Base-by-base conservation (phyloP, 2,797 vertebrate genomes). In the Thalassophryne amazonica region DNA sequence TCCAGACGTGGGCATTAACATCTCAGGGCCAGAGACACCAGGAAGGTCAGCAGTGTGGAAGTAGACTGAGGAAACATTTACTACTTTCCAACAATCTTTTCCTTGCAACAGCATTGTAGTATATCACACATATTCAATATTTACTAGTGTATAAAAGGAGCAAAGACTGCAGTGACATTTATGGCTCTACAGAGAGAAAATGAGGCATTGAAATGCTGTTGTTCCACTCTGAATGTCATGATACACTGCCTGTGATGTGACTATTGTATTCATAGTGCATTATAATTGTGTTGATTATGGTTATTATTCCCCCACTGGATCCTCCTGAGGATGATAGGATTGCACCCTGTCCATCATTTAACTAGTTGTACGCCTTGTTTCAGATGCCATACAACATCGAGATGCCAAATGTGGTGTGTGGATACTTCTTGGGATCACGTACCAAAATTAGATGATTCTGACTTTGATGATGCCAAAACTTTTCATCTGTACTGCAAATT, bases 1-100 rank as follows among this genome's bases (percentile, higher is more conserved):
- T 79, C 80, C 82, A 85, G 74, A 73, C 74, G 57, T 17, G 8
- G 42, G 23, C 76, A 84, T 86, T 82, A 83, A 81, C 81, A 76
- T 86, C 75, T 77, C 68, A 50, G 68, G 65, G 51, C 60, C 67
- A 63, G 72, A 85, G 73, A 81, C 75, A 78, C 40, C 6, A 7
- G 68, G 69, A 83, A 87, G 83, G 81, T 87, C 80, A 81, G 54
- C 7, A 2, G 47, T 62, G 54, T 41, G 39, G 72, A 64, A 58
- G 54, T 40, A 27, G 28, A 51, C 32, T 0, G 29, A 49, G 57
- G 64, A 74, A 78, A 81, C 77, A 81, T 86, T 78, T 74, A 80
- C 70, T 73, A 37, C 69, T 38, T 39, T 37, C 42, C 66, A 73
- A 64, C 49, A 42, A 42, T 62, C 51, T 62, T 67, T 78, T 62